phyloP scores from a whole-genome alignment of 2,888 invertebrate genomes.

The Protophormia terraenovae region DNA sequence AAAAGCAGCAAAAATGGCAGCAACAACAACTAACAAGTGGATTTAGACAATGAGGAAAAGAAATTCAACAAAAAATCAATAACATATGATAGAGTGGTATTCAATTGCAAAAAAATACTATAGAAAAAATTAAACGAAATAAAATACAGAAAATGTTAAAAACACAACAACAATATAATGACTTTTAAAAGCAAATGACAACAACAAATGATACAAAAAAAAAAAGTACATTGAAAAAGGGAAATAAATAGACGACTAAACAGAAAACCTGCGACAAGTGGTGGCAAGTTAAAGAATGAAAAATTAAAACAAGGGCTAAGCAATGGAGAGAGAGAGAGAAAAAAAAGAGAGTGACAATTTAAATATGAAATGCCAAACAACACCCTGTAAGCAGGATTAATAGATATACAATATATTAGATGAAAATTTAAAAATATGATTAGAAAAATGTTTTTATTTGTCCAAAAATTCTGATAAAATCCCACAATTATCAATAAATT shows the following conservation, averaged over 20 bases:
- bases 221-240: conserved; percentile 7
- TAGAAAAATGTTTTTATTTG: too few relatives aligned
- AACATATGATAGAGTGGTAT: conserved; percentile 74
- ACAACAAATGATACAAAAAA: conserved; percentile 1
- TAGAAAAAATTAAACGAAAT: conserved; percentile 10
- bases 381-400: conserved; percentile 12
- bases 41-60: background rate
- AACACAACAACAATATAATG: conserved; percentile 19
- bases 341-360: background rate
- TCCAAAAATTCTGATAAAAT: too few relatives aligned
- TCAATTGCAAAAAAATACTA: conserved; percentile 63
- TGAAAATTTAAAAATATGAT: too few relatives aligned
- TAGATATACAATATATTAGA: too few relatives aligned
- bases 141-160: conserved; percentile 21
- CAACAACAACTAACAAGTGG: conserved; percentile 46
- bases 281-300: conserved; percentile 40
- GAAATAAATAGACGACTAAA: conserved; percentile 19
- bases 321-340: conserved; percentile 22
- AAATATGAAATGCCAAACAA: too few relatives aligned
- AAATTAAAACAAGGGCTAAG: background rate
- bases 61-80: conserved; percentile 74
- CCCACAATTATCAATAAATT: too few relatives aligned
- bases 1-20: background rate
- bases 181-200: conserved; percentile 27
- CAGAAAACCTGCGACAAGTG: conserved; percentile 56